Percentiles rank a stretch among this genome's conserved stretches.
Evolutionary conservation across 2,888 invertebrate species (phyloP).

Genomic region (Oscheius onirici): DNA sequence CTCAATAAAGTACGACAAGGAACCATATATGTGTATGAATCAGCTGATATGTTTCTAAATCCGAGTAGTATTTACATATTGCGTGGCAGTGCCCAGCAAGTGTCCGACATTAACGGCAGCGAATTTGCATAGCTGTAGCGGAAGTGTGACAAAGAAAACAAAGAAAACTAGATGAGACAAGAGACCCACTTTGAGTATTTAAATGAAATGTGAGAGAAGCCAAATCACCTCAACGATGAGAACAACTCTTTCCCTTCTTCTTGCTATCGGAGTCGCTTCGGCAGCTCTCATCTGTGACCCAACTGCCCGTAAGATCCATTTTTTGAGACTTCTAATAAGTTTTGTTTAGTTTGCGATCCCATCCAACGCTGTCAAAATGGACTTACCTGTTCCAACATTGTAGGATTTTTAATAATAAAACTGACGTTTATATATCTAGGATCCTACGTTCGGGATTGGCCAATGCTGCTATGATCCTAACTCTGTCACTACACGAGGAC

Average conservation of each 20-base stretch:
- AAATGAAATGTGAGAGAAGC: not conserved
- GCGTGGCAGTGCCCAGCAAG: conserved; percentile 10
- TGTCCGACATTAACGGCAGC: conserved; percentile 17
- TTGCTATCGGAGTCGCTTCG: not conserved
- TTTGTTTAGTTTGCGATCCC: conserved; percentile 19
- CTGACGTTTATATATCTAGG: not conserved
- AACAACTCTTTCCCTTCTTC: not conserved
- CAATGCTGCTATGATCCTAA: conserved; percentile 11
- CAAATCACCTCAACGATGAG: not conserved
- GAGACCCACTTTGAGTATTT: not conserved
- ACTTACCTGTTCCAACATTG: conserved; percentile 1
- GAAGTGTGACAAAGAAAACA: conserved; percentile 21
- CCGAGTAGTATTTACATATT: not conserved
- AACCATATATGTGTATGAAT: not conserved
- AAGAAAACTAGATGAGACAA: conserved; percentile 18
- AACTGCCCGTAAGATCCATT: not conserved
- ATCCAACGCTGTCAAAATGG: not conserved
- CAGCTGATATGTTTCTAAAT: not conserved
- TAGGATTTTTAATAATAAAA: not conserved
- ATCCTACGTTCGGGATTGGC: conserved; percentile 8
- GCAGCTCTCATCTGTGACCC: not conserved
- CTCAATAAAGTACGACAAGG: conserved; percentile 7
- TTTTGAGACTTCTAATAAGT: not conserved
- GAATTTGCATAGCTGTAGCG: conserved; percentile 18
- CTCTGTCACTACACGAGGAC: not conserved